These are phyloP conservation scores for Podargus strigoides DNA, from an alignment of 2,797 vertebrate genomes.

Conservation along the genomic window DNA sequence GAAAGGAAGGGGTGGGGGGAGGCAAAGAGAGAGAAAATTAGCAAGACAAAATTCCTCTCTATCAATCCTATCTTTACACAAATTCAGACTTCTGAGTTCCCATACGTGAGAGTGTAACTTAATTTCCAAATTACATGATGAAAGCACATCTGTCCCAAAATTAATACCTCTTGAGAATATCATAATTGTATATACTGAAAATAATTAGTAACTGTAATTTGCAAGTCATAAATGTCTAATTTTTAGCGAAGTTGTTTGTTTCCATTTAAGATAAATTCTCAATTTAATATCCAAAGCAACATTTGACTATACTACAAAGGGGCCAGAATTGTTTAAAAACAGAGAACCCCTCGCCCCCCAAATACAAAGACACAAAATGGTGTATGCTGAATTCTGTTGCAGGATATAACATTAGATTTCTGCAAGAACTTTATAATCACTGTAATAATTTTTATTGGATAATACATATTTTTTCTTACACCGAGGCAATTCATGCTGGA, in stretches of 20 bases:
- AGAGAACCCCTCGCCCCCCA: neutral
- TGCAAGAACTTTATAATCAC: neutral
- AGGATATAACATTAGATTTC: neutral
- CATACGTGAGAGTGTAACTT: constrained; percentile 69
- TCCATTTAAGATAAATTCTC: constrained; percentile 70
- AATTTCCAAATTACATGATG: constrained; percentile 71
- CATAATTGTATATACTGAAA: constrained; percentile 72
- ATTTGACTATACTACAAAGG: constrained; percentile 12
- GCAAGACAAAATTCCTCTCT: constrained; percentile 61
- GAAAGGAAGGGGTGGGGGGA: neutral
- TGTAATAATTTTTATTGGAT: neutral
- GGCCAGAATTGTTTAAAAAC: constrained; percentile 25
- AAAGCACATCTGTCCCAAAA: constrained; percentile 72
- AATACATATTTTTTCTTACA: neutral
- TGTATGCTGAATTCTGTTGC: neutral
- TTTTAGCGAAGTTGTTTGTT: constrained; percentile 70
- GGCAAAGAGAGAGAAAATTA: constrained; percentile 36
- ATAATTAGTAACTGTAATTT: constrained; percentile 73
- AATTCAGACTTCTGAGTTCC: constrained; percentile 64
- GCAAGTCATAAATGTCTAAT: constrained; percentile 72
- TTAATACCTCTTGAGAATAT: constrained; percentile 72
- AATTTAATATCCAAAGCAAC: constrained; percentile 67
- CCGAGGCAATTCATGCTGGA: neutral
- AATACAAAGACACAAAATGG: neutral
- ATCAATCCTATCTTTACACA: constrained; percentile 57